Evolutionary conservation across 2,888 invertebrate species (phyloP).

Genomic region (Hedya salicella): DNA sequence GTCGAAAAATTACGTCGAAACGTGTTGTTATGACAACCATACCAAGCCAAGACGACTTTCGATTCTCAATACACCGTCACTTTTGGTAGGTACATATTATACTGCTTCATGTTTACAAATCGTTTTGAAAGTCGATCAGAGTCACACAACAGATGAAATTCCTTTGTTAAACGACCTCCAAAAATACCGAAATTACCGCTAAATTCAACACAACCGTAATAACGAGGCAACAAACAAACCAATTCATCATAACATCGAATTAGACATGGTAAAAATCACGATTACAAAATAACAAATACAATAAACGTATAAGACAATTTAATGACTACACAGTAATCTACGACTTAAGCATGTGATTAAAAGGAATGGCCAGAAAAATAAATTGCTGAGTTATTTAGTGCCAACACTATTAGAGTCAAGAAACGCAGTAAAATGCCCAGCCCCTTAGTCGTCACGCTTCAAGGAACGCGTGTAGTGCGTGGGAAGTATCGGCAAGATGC

Average conservation of each 20-base stretch:
- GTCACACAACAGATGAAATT: slow-evolving; percentile 24
- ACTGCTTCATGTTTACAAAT: slow-evolving; percentile 35
- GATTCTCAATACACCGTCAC: slow-evolving; percentile 40
- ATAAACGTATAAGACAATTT: slow-evolving; percentile 37
- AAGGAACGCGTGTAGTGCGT: slow-evolving; percentile 75
- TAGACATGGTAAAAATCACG: slow-evolving; percentile 32
- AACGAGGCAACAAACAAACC: slow-evolving; percentile 25
- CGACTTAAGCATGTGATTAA: slow-evolving; percentile 35
- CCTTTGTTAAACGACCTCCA: slow-evolving; percentile 31
- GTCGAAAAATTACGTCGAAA: slow-evolving; percentile 39
- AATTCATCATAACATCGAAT: slow-evolving; percentile 35
- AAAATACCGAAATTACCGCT: slow-evolving; percentile 18
- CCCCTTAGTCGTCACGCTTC: slow-evolving; percentile 79
- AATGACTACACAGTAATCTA: slow-evolving; percentile 35
- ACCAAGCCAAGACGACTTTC: slow-evolving; percentile 41
- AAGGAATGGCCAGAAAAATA: slow-evolving; percentile 34
- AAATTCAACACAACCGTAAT: slow-evolving; percentile 34
- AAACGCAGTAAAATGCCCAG: slow-evolving; percentile 74
- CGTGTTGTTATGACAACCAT: slow-evolving; percentile 43
- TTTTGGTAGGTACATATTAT: slow-evolving; percentile 17
- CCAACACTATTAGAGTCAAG: slow-evolving; percentile 67
- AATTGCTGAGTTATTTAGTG: slow-evolving; percentile 60
- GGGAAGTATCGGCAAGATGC: slow-evolving; percentile 72
- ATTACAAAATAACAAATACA: slow-evolving; percentile 28
- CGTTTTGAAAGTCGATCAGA: slow-evolving; percentile 37